Evolutionary conservation across 2,113 vertebrate species (phyloP).

Genomic region (Pimephales promelas): DNA sequence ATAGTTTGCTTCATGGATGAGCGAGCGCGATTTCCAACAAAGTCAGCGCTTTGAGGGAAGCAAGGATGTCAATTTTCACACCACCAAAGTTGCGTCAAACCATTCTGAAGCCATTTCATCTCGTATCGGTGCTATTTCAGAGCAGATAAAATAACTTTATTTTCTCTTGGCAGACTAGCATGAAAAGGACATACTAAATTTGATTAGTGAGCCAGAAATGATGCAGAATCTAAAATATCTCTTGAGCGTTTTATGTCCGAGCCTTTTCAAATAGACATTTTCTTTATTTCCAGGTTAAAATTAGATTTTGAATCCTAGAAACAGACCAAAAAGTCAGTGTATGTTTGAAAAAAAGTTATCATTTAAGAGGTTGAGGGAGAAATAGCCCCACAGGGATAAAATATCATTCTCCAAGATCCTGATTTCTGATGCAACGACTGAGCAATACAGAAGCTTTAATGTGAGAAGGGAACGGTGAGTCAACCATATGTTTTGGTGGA

Average conservation of each 20-base stretch:
- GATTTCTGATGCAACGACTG: conserved; percentile 48
- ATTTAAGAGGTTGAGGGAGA: conserved; percentile 29
- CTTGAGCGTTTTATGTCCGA: background rate
- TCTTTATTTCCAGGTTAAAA: background rate
- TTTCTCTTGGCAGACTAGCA: background rate
- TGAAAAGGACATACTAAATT: background rate
- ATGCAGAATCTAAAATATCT: background rate
- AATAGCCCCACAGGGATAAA: background rate
- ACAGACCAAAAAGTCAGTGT: background rate
- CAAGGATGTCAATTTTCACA: conserved; percentile 7
- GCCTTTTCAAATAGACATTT: background rate
- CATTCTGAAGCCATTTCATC: background rate
- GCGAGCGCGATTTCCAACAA: conserved; percentile 21
- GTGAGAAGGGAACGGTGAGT: background rate
- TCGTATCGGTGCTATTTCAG: background rate
- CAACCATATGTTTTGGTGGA: conserved; percentile 25
- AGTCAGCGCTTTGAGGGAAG: background rate
- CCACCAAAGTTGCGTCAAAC: background rate
- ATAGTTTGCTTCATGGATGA: conserved; percentile 27
- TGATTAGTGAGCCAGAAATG: too few relatives aligned
- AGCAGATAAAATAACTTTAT: background rate
- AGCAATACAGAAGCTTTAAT: conserved; percentile 41
- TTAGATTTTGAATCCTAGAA: background rate
- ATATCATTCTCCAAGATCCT: conserved; percentile 6
- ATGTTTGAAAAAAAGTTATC: conserved; percentile 13